Evolutionary conservation across 2,113 vertebrate genomes (phyloP).

Genomic region (Ictalurus furcatus): DNA sequence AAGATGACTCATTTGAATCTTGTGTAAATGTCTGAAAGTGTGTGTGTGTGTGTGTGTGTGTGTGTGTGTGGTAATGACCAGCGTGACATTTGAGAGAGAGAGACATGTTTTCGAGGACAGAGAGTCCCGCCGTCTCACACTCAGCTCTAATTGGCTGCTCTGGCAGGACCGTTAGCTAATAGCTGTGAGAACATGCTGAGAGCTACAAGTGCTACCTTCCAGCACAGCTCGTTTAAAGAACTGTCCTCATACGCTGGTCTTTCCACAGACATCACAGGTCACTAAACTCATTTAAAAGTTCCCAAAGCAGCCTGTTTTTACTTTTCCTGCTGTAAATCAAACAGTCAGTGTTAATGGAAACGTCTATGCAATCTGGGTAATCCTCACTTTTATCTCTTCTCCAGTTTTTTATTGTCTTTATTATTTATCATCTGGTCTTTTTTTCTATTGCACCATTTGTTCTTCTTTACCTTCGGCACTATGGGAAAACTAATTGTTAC

Average conservation of each 20-base stretch:
- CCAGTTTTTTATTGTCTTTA: neutral
- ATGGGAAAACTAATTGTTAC: too few species aligned
- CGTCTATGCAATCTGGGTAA: neutral
- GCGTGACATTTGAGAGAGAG: conserved; percentile 70
- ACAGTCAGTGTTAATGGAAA: neutral
- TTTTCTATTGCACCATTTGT: too few species aligned
- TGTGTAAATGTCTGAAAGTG: neutral
- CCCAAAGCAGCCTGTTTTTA: neutral
- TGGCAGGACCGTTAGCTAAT: conserved; percentile 65
- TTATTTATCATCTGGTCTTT: neutral
- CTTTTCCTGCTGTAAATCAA: too few species aligned
- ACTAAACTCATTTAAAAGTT: conserved; percentile 8
- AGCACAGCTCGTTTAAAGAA: conserved; percentile 49
- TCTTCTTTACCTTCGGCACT: too few species aligned
- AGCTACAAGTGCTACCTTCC: conserved; percentile 49
- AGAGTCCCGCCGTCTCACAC: conserved; percentile 53
- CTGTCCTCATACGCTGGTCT: conserved; percentile 28
- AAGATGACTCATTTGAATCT: neutral
- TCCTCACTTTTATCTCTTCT: neutral
- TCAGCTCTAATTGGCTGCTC: conserved; percentile 71
- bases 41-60: conserved; percentile 1
- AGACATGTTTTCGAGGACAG: conserved; percentile 59
- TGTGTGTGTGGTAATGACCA: conserved; percentile 66
- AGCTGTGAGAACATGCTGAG: conserved; percentile 51
- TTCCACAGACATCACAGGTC: conserved; percentile 16